Evolutionary conservation across 2,113 vertebrate genomes (phyloP).

Genomic region (Panurus biarmicus): DNA sequence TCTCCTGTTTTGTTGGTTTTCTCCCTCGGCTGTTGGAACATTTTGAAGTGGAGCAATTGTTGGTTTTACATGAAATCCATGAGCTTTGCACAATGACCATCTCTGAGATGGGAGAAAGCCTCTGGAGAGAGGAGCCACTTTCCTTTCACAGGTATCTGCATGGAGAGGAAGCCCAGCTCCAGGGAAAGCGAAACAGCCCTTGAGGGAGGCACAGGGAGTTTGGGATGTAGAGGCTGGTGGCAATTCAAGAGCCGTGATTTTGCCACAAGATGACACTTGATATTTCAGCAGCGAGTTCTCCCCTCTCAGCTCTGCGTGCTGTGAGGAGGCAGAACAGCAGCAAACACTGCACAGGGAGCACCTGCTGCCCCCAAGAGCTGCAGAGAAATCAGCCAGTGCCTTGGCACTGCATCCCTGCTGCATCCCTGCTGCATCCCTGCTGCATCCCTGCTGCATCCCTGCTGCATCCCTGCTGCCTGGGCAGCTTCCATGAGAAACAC

Average conservation of each 20-base stretch:
- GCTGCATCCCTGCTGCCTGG: too few relatives aligned
- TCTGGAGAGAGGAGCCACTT: not conserved
- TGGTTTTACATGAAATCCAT: not conserved
- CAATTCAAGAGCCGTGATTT: not conserved
- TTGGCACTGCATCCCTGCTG: not conserved
- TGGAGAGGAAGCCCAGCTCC: not conserved
- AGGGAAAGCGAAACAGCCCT: not conserved
- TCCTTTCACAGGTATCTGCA: not conserved
- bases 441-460: too few relatives aligned
- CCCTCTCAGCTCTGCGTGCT: not conserved
- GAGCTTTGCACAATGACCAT: not conserved
- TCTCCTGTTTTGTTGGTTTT: not conserved
- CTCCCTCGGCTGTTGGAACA: not conserved
- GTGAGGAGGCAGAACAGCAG: not conserved
- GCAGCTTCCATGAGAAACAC: fast-evolving
- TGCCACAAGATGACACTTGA: not conserved
- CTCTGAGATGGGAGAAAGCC: not conserved
- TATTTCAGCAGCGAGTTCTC: not conserved
- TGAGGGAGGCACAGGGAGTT: not conserved
- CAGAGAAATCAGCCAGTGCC: not conserved
- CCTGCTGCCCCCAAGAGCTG: not conserved
- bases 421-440: too few relatives aligned
- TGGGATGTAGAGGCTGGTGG: not conserved
- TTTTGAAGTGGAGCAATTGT: not conserved
- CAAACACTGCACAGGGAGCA: fast-evolving